These are phyloP conservation scores for Dioctria linearis DNA, from an alignment of 2,888 invertebrate species.

Conservation along the genomic window DNA sequence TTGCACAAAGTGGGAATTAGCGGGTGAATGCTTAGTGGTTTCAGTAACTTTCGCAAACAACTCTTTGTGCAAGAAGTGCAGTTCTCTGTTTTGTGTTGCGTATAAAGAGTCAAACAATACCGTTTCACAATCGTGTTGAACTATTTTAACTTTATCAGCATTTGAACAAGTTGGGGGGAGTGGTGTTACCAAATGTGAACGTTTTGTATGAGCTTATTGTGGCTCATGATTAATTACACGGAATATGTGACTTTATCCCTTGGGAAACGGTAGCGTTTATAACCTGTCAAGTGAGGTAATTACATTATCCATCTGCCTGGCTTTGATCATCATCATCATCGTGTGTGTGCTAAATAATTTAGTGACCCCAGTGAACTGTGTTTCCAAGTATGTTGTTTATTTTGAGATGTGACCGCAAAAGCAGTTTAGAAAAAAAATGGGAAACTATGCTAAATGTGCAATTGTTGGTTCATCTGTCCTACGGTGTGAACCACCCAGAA, in stretches of 20 bases:
- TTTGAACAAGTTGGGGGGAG: neutral
- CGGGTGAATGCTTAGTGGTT: slow-evolving; percentile 11
- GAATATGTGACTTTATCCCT: slow-evolving; percentile 30
- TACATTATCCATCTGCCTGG: slow-evolving; percentile 34
- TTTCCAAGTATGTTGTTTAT: too few species aligned
- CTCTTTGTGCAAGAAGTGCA: slow-evolving; percentile 45
- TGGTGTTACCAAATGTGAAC: neutral
- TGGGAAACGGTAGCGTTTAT: slow-evolving; percentile 35
- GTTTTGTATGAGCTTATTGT: slow-evolving; percentile 26
- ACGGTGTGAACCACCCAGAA: too few species aligned
- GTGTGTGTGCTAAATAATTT: slow-evolving; percentile 6
- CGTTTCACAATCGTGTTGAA: neutral
- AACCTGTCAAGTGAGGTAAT: slow-evolving; percentile 48
- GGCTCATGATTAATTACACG: slow-evolving; percentile 53
- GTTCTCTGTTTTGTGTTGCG: neutral
- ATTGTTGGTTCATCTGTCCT: too few species aligned
- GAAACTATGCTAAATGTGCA: too few species aligned
- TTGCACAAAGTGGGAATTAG: slow-evolving; percentile 51
- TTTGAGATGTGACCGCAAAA: neutral
- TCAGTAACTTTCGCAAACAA: slow-evolving; percentile 44
- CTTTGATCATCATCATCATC: neutral
- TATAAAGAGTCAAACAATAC: slow-evolving; percentile 6
- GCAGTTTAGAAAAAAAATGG: too few species aligned
- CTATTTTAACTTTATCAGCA: slow-evolving; percentile 41
- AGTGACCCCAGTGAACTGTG: neutral